Evolutionary conservation across 2,888 invertebrate genomes (phyloP), one percentile per base, ranked within the genome.

Genomic region (Cheilosia urbana): DNA sequence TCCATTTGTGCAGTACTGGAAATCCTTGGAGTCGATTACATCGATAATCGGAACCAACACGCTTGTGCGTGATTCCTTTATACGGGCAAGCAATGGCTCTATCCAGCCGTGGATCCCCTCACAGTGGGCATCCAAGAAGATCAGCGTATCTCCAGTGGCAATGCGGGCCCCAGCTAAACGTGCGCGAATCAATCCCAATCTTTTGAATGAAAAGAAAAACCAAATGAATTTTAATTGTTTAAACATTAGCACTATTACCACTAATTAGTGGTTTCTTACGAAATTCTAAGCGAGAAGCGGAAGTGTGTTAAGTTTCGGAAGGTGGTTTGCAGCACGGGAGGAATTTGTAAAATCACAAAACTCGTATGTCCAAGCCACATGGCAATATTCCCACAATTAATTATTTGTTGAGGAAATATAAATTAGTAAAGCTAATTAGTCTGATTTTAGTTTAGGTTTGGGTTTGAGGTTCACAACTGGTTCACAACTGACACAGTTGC

Each of bases 11-110:
- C 92, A 92, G 71, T 92, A 92, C 83, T 92, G 91, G 62, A 92
- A 92, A 83, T 92, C 92, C 82, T 90, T 91, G 7, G 92, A 96
- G 91, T 97, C 96, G 88, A 99, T 98, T 73, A 97, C 96, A 93
- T 99, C 99, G 88, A 99, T 99, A 88, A 98, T 97, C 57, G 99
- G 99, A 89, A 98, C 97, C 69, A 98, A 93, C 9, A 98, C 97
- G 11, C 97, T 95, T 34, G 94, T 95, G 0, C 95, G 93, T 40
- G 96, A 95, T 88, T 97, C 95, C 92, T 96, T 96, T 90, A 99
- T 96, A 69, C 98, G 94, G 87, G 96, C 95, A 88, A 99, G 93
- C 68, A 99, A 92, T 0, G 99, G 99, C 90, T 98, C 96, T 84
- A 98, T 93, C 97, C 98, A 98, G 88, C 95, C 94, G 49, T 93